These are phyloP conservation scores for Ailuropoda melanoleuca DNA, from an alignment of 2,113 vertebrate genomes.

Conservation along the genomic window DNA sequence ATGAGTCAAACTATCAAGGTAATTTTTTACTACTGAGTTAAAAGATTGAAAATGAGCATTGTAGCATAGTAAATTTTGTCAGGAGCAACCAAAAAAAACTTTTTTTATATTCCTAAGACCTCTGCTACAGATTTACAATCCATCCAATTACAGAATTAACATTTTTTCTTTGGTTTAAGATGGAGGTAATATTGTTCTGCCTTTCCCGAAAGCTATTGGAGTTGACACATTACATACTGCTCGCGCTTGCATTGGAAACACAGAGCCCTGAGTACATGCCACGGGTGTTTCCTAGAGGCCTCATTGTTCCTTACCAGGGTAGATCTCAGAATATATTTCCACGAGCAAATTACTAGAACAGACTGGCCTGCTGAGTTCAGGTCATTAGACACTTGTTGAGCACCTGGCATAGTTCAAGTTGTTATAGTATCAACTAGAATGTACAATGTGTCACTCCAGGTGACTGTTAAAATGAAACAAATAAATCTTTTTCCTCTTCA, in stretches of 20 bases:
- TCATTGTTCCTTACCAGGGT: not conserved
- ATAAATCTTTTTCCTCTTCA: not conserved
- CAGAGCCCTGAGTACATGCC: not conserved
- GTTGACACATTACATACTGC: not conserved
- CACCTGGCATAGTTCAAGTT: not conserved
- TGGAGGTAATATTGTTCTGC: not conserved
- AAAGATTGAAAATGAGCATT: not conserved
- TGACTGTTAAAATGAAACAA: not conserved
- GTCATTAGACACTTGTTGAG: not conserved
- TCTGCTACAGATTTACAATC: not conserved
- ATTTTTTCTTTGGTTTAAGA: not conserved
- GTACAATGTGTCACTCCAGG: not conserved
- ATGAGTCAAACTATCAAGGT: not conserved
- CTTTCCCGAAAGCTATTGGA: not conserved
- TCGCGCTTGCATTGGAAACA: not conserved
- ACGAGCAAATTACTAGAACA: not conserved
- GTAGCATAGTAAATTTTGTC: not conserved
- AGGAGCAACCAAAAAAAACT: not conserved
- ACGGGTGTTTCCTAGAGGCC: not conserved
- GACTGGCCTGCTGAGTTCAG: not conserved
- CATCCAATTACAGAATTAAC: not conserved
- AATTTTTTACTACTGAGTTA: conserved; percentile 9
- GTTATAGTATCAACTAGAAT: not conserved
- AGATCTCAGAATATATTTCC: conserved; percentile 30
- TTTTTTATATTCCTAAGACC: not conserved